Base-by-base conservation (phyloP, 2,113 vertebrate species). In the Phrynosoma blainvillii region DNA sequence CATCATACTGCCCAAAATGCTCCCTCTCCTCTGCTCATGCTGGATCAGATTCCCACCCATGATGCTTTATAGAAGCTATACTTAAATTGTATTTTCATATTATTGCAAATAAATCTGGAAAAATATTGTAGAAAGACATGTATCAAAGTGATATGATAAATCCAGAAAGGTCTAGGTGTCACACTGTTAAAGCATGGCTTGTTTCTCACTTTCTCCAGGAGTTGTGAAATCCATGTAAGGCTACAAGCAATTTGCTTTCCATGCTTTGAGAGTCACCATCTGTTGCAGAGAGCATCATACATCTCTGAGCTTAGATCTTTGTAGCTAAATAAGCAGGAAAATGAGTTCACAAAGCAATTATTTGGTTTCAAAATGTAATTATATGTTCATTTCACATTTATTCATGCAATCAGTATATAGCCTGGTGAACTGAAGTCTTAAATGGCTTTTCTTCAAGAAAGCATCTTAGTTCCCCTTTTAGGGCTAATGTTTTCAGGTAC, bases 321-420 rank as follows among this genome's bases (percentile, higher is more conserved):
- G 9, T 71, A 14, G 54, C 70, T 68, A 88, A 88, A 82, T 25
- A 36, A 88, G 42, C n/a, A 85, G 82, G 23, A 42, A 80, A 89
- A 76, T 77, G 85, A 71, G 73, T 68, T 20, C 32, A 76, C 2
- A 16, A 18, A 42, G 84, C 47, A 84, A 1, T 73, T 82, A 52
- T 5, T 79, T 92, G 8, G 40, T 91, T 88, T 90, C 82, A 66
- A 88, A 21, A 12, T 81, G 62, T 42, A 88, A 71, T 84, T 0
- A 62, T 65, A 20, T 84, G 10, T 86, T 85, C 21, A 30, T 92
- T 94, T 92, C 87, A 70, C 91, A 6, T 74, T 3, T 82, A 8
- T 83, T 80, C 14, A 2, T 82, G 36, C 52, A 68, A 74, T 68
- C 82, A 40, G 52, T 90, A 42, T 32, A 30, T 11, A n/a, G 78